Conservation (phyloP, 1,140 invertebrate species). For the Sinonovacula constricta region DNA sequence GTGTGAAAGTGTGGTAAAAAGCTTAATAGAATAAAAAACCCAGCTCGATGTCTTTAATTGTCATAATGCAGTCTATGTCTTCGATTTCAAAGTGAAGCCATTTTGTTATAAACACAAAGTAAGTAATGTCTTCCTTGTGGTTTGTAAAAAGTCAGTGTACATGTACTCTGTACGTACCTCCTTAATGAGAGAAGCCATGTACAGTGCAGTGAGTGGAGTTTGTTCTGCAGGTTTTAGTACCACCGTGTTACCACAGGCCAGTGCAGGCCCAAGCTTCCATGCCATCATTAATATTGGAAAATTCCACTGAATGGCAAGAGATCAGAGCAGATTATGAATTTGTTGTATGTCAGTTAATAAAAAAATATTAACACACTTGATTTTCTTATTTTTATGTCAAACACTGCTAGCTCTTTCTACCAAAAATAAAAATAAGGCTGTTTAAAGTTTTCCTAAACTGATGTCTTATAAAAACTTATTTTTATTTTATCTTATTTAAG, state of each 20-base stretch:
- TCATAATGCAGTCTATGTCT: background rate
- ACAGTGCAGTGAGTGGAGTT: constrained; percentile 62
- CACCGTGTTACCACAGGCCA: constrained; percentile 82
- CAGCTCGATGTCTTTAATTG: too few relatives aligned
- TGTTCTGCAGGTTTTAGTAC: constrained; percentile 85
- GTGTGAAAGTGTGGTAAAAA: too few relatives aligned
- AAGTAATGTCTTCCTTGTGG: constrained; percentile 1
- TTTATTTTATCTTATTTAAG: too few relatives aligned
- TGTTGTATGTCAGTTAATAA: too few relatives aligned
- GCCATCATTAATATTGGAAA: constrained; percentile 78
- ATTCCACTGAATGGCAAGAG: constrained; percentile 82
- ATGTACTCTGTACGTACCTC: constrained; percentile 59
- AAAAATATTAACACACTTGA: too few relatives aligned
- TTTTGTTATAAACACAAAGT: background rate
- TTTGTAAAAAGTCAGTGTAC: background rate
- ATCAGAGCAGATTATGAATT: too few relatives aligned
- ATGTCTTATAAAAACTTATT: too few relatives aligned
- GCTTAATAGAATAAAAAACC: too few relatives aligned
- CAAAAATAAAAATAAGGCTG: too few relatives aligned
- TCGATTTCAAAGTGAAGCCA: background rate
- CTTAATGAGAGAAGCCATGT: constrained; percentile 58
- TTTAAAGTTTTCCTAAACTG: too few relatives aligned
- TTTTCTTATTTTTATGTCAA: too few relatives aligned
- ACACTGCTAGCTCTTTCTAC: too few relatives aligned
- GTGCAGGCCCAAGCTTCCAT: constrained; percentile 82